Evolutionary conservation across 2,113 vertebrate species (phyloP).

Genomic region (Nannospalax galili): DNA sequence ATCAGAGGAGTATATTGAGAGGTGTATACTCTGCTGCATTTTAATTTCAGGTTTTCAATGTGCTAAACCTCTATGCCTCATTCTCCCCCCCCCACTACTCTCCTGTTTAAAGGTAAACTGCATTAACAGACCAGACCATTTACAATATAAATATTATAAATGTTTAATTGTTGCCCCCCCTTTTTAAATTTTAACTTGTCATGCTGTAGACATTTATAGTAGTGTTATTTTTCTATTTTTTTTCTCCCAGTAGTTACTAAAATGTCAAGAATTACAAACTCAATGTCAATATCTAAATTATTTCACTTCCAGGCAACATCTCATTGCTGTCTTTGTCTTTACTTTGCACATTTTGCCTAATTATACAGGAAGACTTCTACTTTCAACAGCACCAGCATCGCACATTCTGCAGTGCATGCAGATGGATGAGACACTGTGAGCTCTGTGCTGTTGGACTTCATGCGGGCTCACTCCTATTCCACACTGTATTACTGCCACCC

Average conservation of each 20-base stretch:
- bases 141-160: not conserved
- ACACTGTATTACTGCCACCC: conserved; percentile 83
- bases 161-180: not conserved
- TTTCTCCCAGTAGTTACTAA: not conserved
- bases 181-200: conserved; percentile 14
- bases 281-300: not conserved
- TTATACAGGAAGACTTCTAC: not conserved
- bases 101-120: not conserved
- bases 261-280: not conserved
- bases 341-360: not conserved
- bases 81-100: not conserved
- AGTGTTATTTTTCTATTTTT: not conserved
- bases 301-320: not conserved
- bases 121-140: not conserved
- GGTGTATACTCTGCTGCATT: not conserved
- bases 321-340: not conserved
- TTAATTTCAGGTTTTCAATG: not conserved
- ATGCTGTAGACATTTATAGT: not conserved
- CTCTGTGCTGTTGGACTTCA: not conserved
- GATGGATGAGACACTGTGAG: not conserved
- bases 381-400: not conserved
- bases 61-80: no score
- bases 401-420: not conserved
- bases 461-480: not conserved
- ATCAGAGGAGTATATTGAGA: not conserved